Evolutionary conservation across 2,797 vertebrate genomes (phyloP).

Genomic region (Sphenodon punctatus): DNA sequence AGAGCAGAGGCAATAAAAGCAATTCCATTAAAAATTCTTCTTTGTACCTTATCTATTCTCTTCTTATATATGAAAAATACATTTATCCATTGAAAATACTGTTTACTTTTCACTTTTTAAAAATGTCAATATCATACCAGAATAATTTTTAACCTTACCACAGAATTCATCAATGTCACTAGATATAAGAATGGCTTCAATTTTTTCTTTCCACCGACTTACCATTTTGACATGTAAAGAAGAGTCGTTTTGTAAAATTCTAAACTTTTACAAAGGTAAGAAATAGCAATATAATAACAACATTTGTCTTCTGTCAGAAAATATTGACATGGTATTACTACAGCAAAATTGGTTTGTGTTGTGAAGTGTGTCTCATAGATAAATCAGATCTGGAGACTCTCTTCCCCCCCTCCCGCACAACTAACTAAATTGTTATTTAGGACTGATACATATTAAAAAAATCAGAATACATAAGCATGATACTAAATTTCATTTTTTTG

Average conservation of each 20-base stretch:
- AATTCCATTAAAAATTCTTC: background rate
- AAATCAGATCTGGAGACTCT: conserved; percentile 83
- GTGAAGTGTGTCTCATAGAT: conserved; percentile 88
- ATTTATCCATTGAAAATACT: conserved; percentile 55
- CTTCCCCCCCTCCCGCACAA: too few species aligned
- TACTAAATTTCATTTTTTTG: background rate
- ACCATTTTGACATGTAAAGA: conserved; percentile 85
- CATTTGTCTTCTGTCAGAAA: conserved; percentile 93
- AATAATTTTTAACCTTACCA: conserved; percentile 57
- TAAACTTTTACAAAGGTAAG: conserved; percentile 85
- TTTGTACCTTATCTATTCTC: background rate
- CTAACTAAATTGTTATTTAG: conserved; percentile 63
- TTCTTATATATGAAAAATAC: conserved; percentile 33
- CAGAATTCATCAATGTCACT: conserved; percentile 80
- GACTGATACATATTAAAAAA: conserved; percentile 46
- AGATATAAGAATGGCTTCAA: conserved; percentile 56
- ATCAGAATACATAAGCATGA: conserved; percentile 20
- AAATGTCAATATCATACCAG: conserved; percentile 46
- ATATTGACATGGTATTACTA: conserved; percentile 93
- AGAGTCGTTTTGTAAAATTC: conserved; percentile 81
- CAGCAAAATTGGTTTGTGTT: conserved; percentile 94
- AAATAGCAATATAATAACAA: conserved; percentile 94
- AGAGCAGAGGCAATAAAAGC: conserved; percentile 22
- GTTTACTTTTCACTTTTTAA: conserved; percentile 52
- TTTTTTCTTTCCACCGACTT: conserved; percentile 73